These are phyloP conservation scores for Lamprotornis superbus DNA, from an alignment of 2,113 vertebrate genomes.

Conservation along the genomic window DNA sequence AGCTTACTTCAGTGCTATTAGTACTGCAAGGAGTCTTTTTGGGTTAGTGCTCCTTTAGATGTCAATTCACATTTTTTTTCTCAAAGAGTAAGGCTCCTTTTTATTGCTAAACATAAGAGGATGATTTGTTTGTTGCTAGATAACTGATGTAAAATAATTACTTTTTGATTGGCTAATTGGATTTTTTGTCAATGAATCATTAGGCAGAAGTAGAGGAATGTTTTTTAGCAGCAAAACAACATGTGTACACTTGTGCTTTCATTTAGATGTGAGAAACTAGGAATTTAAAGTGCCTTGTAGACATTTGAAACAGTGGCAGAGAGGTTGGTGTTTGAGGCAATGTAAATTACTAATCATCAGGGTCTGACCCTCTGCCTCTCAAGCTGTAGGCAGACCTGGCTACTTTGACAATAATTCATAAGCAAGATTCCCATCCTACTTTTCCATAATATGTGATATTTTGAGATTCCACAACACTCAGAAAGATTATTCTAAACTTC, in stretches of 20 bases:
- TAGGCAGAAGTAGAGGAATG: not conserved
- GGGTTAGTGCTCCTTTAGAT: not conserved
- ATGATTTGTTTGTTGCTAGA: not conserved
- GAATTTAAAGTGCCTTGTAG: not conserved
- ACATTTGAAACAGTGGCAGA: not conserved
- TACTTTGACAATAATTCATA: not conserved
- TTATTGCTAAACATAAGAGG: not conserved
- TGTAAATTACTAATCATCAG: not conserved
- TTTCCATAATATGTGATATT: not conserved
- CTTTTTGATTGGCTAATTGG: not conserved
- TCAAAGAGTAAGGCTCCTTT: not conserved
- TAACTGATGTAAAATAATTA: not conserved
- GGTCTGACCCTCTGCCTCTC: not conserved
- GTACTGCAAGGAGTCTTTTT: not conserved
- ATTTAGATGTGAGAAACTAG: not conserved
- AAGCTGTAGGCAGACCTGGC: not conserved
- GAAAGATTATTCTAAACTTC: not conserved
- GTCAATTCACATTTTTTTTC: not conserved
- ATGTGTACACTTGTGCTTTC: not conserved
- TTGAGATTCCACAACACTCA: not conserved
- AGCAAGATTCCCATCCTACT: not conserved
- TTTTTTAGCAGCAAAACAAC: not conserved
- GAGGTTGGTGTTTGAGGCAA: not conserved
- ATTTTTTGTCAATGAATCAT: not conserved
- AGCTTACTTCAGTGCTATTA: not conserved